Evolutionary conservation across 2,797 vertebrate species (phyloP).

Genomic region (Anguilla anguilla): DNA sequence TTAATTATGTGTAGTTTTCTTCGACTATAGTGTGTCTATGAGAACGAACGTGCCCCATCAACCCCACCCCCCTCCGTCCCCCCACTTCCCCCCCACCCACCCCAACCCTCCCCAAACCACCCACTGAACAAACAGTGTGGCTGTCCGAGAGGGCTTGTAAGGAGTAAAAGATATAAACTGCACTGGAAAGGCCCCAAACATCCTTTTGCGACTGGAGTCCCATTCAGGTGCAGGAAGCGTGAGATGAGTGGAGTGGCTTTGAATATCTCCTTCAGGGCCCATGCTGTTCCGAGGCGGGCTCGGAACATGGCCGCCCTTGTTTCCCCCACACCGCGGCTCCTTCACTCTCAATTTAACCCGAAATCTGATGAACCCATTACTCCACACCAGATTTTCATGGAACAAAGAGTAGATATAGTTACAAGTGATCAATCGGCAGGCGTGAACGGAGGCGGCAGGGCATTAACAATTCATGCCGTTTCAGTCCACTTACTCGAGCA

Average conservation of each 20-base stretch:
- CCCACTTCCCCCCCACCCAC: conserved; percentile 41
- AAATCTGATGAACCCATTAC: conserved; percentile 91
- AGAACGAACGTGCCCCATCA: conserved; percentile 14
- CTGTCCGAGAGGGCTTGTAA: conserved; percentile 56
- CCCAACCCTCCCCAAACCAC: conserved; percentile 32
- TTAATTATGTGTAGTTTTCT: not conserved
- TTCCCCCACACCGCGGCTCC: conserved; percentile 84
- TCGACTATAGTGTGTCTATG: not conserved
- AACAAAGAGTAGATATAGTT: conserved; percentile 92
- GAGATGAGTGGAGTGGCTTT: conserved; percentile 89
- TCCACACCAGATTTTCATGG: conserved; percentile 90
- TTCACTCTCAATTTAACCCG: conserved; percentile 96
- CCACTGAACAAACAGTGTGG: conserved; percentile 43
- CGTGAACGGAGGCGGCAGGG: conserved; percentile 85
- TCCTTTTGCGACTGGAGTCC: conserved; percentile 84
- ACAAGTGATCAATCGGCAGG: conserved; percentile 91
- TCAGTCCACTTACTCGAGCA: conserved; percentile 94
- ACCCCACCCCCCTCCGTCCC: not conserved
- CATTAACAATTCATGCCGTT: conserved; percentile 97
- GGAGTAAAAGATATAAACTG: conserved; percentile 78
- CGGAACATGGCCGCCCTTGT: conserved; percentile 84
- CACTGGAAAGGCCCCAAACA: conserved; percentile 86
- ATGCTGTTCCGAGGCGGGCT: conserved; percentile 87
- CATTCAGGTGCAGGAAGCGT: conserved; percentile 93
- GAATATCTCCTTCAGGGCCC: conserved; percentile 90